Evolutionary conservation across 1,140 invertebrate genomes (phyloP), one percentile per base, ranked within the genome.

Genomic region (Heliconius hermathena): DNA sequence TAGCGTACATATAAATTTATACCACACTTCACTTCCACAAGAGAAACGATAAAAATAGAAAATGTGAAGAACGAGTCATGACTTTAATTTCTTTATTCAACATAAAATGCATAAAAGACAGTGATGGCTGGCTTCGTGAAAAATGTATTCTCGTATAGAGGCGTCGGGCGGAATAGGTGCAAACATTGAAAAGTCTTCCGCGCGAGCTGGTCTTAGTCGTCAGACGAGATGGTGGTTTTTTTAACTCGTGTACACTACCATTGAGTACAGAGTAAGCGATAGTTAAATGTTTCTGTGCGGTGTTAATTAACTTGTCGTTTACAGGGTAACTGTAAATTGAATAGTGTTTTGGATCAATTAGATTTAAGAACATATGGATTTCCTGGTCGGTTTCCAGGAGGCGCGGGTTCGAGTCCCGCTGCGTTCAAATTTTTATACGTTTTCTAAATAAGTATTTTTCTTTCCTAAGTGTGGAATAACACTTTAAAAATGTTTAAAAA

Each of bases 141-240:
- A 92, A 91, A 92, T 91, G 83, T 90, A 91, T 90, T 91, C 83
- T 13, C 79, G 84, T 83, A 86, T 84, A 87, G 81, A 88, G 79
- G 82, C 66, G 81, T 81, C 78, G 81, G 83, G 85, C 81, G 75
- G 82, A 88, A 88, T 88, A 87, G 83, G 84, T 83, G 73, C 54
- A 41, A 60, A 83, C 81, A 84, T 84, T 89, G 85, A 87, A 90
- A 89, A 85, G 84, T 86, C 83, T 89, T 89, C 84, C 88, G 81
- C 85, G 79, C 84, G 83, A 88, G 81, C 79, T 85, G 80, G 74
- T 85, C 84, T 83, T 81, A 83, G 81, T 82, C 82, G 82, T 83
- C 84, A 84, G 79, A 49, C 77, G 81, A 82, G 84, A 82, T 80
- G 81, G 83, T 86, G 82, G 82, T 54, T 88, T 85, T 86, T 85